phyloP scores from a whole-genome alignment of 2,888 invertebrate species.

The Empis stercorea region DNA sequence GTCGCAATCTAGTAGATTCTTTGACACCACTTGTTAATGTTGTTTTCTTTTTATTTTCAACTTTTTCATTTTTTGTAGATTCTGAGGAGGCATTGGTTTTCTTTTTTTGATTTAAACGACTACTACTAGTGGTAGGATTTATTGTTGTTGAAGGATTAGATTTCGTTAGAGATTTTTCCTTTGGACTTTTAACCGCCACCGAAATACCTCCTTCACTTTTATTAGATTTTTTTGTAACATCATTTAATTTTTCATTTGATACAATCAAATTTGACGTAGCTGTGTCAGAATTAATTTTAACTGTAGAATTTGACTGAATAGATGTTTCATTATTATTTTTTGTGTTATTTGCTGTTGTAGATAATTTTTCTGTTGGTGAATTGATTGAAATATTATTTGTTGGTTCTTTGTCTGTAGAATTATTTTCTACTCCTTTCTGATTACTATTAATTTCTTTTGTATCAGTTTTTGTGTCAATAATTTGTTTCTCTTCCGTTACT shows the following conservation, averaged over 20 bases:
- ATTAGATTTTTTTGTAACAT: background rate
- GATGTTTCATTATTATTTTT: background rate
- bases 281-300: too few species aligned
- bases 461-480: constrained; percentile 4
- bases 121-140: constrained; percentile 17
- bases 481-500: background rate
- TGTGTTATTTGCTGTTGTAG: constrained; percentile 5
- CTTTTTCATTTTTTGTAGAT: background rate
- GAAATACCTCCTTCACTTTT: background rate
- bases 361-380: background rate
- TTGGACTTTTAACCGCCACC: constrained; percentile 1
- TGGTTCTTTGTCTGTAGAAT: constrained; percentile 9
- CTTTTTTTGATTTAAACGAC: constrained; percentile 8
- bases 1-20: background rate
- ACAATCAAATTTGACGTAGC: too few species aligned
- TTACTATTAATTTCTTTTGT: constrained; percentile 8
- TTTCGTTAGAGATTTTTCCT: constrained; percentile 6
- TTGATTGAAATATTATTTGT: constrained; percentile 9
- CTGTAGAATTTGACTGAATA: too few species aligned
- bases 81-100: too few species aligned
- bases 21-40: constrained; percentile 12
- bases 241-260: constrained; percentile 4
- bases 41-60: background rate
- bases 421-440: constrained; percentile 8
- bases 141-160: constrained; percentile 5